Evolutionary conservation across 2,888 invertebrate species (phyloP).

Genomic region (Cheilosia soror): DNA sequence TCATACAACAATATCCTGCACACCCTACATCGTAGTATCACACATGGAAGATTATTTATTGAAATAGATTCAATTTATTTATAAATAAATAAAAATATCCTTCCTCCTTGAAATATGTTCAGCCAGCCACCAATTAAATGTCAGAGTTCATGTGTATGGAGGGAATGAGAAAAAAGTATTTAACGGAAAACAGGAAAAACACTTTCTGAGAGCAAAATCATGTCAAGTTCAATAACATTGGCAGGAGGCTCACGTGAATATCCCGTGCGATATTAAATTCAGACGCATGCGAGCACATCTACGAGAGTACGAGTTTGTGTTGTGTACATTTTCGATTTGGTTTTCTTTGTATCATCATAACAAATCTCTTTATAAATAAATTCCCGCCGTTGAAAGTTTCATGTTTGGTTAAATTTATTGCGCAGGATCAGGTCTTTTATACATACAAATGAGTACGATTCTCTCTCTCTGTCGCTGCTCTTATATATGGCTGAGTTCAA

Average conservation of each 20-base stretch:
- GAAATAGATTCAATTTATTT: neutral
- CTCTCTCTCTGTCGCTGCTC: no score
- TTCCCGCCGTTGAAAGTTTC: constrained; percentile 59
- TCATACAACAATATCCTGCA: neutral
- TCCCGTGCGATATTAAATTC: constrained; percentile 36
- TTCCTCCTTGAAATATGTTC: neutral
- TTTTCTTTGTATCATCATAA: constrained; percentile 35
- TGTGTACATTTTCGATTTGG: constrained; percentile 8
- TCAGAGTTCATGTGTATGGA: constrained; percentile 20
- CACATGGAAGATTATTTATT: no score
- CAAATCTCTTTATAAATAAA: constrained; percentile 58
- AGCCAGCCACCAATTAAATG: constrained; percentile 6
- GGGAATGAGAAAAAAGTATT: neutral
- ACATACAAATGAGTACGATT: neutral
- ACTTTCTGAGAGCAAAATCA: constrained; percentile 52
- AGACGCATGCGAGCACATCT: constrained; percentile 26
- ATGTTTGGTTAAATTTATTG: constrained; percentile 36
- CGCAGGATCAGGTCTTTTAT: constrained; percentile 48
- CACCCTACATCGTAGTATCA: no score
- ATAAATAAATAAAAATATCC: neutral
- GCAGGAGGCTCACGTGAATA: constrained; percentile 56
- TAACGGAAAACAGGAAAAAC: neutral
- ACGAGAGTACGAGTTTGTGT: neutral
- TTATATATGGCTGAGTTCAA: neutral
- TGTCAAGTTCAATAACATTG: constrained; percentile 71